Evolutionary conservation across 2,113 vertebrate species (phyloP).

Genomic region (Junco hyemalis): DNA sequence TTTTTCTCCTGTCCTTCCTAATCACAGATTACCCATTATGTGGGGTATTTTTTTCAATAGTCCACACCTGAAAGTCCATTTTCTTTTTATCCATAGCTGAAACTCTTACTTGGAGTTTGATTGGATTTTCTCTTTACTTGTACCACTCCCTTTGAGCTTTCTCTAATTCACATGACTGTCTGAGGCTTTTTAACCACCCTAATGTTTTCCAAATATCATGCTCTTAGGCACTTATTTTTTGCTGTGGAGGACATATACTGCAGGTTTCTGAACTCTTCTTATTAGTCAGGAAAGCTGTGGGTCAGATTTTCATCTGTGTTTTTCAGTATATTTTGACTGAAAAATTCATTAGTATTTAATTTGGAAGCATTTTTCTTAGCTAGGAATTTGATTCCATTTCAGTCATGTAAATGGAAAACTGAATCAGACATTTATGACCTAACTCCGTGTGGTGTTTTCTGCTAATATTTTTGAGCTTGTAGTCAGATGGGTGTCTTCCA

Average conservation of each 20-base stretch:
- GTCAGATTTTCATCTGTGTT: background rate
- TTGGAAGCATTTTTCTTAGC: background rate
- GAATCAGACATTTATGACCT: background rate
- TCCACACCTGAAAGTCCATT: background rate
- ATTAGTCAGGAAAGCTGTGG: background rate
- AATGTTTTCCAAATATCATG: background rate
- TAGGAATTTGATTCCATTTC: background rate
- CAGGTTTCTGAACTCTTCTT: background rate
- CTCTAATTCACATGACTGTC: background rate
- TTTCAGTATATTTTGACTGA: background rate
- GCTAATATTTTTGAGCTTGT: background rate
- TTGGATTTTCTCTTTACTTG: background rate
- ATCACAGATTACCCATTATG: background rate
- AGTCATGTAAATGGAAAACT: background rate
- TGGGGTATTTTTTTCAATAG: background rate
- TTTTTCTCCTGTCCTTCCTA: background rate
- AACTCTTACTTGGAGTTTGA: background rate
- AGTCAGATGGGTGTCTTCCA: background rate
- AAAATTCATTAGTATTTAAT: background rate
- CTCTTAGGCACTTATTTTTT: background rate
- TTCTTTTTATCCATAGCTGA: background rate
- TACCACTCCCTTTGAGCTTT: background rate
- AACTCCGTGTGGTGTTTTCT: background rate
- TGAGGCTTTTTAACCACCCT: background rate
- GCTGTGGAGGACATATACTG: background rate